phyloP scores from a whole-genome alignment of 2,888 invertebrate species.

The Euplagia quadripunctaria region DNA sequence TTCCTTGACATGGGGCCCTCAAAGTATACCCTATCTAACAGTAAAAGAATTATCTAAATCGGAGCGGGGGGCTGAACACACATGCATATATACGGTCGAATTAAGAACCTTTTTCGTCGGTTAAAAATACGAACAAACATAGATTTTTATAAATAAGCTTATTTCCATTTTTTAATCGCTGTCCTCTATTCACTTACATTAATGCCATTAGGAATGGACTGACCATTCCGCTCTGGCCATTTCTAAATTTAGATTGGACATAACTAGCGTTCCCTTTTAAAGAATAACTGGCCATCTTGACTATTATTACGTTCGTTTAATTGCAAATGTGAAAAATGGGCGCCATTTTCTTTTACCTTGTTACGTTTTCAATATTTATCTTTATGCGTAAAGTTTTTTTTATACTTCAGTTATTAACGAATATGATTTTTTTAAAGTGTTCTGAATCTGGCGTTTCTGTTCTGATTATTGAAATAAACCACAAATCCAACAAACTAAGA shows the following conservation, averaged over 20 bases:
- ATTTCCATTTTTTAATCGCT: slow-evolving; percentile 18
- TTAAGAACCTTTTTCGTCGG: too few relatives aligned
- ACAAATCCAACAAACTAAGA: slow-evolving; percentile 35
- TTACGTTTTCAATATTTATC: slow-evolving; percentile 41
- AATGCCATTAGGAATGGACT: slow-evolving; percentile 58
- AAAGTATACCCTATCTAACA: too few relatives aligned
- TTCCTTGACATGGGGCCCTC: too few relatives aligned
- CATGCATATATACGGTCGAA: too few relatives aligned
- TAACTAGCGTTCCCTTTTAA: slow-evolving; percentile 74
- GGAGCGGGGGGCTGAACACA: too few relatives aligned
- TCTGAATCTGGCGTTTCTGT: neutral
- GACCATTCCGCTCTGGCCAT: slow-evolving; percentile 62
- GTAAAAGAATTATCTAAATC: too few relatives aligned
- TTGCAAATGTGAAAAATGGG: slow-evolving; percentile 51
- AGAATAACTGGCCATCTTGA: slow-evolving; percentile 65
- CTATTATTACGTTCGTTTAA: slow-evolving; percentile 60
- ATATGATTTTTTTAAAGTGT: neutral
- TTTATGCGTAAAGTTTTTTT: slow-evolving; percentile 18
- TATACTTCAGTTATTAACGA: slow-evolving; percentile 10
- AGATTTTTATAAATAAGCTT: too few relatives aligned
- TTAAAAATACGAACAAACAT: too few relatives aligned
- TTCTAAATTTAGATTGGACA: slow-evolving; percentile 78
- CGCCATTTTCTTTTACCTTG: slow-evolving; percentile 35
- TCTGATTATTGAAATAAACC: neutral
- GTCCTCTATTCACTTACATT: slow-evolving; percentile 33